phyloP scores from a whole-genome alignment of 2,113 vertebrate species.

The Ochotona curzoniae region DNA sequence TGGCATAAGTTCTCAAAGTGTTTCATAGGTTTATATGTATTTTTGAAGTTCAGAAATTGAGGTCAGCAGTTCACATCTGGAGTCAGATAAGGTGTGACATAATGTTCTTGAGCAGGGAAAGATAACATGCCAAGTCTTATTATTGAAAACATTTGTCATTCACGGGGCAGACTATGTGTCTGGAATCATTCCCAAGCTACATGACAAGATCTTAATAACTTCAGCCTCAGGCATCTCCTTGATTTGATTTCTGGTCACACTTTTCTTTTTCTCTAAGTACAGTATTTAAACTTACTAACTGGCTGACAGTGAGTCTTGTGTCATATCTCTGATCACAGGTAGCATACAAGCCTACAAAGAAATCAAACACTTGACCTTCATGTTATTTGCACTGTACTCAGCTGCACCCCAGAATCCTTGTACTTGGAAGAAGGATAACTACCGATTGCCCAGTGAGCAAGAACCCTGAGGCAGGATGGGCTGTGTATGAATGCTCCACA shows the following conservation, averaged over 20 bases:
- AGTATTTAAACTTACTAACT: not conserved
- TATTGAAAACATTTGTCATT: not conserved
- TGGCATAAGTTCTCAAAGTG: not conserved
- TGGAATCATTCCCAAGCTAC: not conserved
- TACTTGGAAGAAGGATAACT: not conserved
- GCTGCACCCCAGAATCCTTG: not conserved
- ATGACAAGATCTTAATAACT: not conserved
- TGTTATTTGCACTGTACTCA: not conserved
- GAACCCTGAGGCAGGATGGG: not conserved
- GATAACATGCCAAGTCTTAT: not conserved
- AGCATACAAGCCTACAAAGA: not conserved
- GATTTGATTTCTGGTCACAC: not conserved
- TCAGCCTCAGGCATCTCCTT: not conserved
- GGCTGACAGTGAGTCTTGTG: not conserved
- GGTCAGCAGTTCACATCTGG: not conserved
- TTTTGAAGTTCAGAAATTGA: not conserved
- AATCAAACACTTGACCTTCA: not conserved
- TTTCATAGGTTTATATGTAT: not conserved
- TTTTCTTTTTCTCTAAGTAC: constrained; percentile 20
- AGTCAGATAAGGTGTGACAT: not conserved
- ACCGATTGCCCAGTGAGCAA: no score
- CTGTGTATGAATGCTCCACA: not conserved
- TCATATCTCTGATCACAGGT: not conserved
- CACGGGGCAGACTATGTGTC: not conserved
- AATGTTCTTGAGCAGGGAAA: no score